Conservation (phyloP, 2,113 vertebrate genomes). For the Osmerus mordax region DNA sequence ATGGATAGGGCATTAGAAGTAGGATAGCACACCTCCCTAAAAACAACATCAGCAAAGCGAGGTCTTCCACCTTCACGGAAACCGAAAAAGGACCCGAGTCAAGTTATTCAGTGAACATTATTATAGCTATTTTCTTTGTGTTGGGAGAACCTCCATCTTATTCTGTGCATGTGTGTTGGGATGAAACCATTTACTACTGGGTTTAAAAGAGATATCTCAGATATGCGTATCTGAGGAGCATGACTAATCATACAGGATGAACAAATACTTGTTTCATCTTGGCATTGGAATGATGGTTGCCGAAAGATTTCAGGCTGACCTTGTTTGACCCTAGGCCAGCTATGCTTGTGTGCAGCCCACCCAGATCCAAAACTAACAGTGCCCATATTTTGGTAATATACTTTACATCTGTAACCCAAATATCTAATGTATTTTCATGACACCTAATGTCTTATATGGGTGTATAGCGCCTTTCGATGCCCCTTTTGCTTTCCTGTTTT, state of each 20-base stretch:
- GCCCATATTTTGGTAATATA: slow-evolving; percentile 31
- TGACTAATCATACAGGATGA: slow-evolving; percentile 24
- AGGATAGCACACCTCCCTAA: too few relatives aligned
- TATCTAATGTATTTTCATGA: slow-evolving; percentile 39
- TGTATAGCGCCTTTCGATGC: slow-evolving; percentile 29
- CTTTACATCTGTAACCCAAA: slow-evolving; percentile 46
- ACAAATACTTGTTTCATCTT: slow-evolving; percentile 40
- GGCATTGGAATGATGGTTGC: slow-evolving; percentile 34
- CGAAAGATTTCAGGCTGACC: slow-evolving; percentile 43
- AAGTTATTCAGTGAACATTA: too few relatives aligned
- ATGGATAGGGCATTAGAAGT: too few relatives aligned
- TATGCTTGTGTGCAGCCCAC: slow-evolving; percentile 40
- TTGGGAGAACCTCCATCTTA: too few relatives aligned
- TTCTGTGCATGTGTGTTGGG: slow-evolving; percentile 24
- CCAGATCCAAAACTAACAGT: slow-evolving; percentile 13
- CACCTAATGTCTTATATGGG: slow-evolving; percentile 22
- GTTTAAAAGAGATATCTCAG: slow-evolving; percentile 28
- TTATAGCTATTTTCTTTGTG: too few relatives aligned
- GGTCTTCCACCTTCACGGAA: too few relatives aligned
- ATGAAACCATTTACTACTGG: slow-evolving; percentile 30
- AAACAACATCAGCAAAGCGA: too few relatives aligned
- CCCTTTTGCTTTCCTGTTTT: slow-evolving; percentile 33
- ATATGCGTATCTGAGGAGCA: slow-evolving; percentile 18
- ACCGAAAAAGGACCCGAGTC: too few relatives aligned
- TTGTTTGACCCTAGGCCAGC: slow-evolving; percentile 33